These are phyloP conservation scores for Mallateleia sp. DNA, from an alignment of 2,888 invertebrate genomes.

Conservation along the genomic window DNA sequence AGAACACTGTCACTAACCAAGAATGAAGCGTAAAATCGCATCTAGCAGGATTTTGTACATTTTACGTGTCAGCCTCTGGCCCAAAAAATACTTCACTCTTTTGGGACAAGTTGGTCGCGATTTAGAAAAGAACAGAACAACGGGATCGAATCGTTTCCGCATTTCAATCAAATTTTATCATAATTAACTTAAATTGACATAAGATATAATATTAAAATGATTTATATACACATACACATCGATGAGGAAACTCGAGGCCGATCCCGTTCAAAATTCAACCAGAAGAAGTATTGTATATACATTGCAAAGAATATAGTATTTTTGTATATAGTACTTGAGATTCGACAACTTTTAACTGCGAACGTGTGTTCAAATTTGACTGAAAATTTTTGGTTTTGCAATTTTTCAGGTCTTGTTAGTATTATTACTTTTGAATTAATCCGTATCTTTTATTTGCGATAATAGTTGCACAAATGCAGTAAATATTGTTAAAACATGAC, in stretches of 20 bases:
- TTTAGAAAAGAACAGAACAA: not conserved
- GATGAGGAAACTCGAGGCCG: slow-evolving; percentile 5
- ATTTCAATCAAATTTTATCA: not conserved
- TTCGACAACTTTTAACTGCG: slow-evolving; percentile 38
- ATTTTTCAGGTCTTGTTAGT: not conserved
- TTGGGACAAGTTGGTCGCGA: slow-evolving; percentile 2
- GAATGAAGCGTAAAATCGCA: slow-evolving; percentile 45
- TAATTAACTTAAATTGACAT: not conserved
- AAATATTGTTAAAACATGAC: slow-evolving; percentile 58
- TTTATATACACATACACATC: not conserved
- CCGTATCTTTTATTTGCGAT: too few species aligned
- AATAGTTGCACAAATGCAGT: slow-evolving; percentile 62
- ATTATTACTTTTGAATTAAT: not conserved
- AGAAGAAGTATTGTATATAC: slow-evolving; percentile 62
- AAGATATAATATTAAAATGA: not conserved
- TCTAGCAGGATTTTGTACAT: slow-evolving; percentile 49
- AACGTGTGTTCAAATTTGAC: slow-evolving; percentile 47
- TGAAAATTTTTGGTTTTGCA: slow-evolving; percentile 21
- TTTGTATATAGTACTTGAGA: slow-evolving; percentile 69
- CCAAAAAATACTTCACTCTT: not conserved
- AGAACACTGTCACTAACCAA: slow-evolving; percentile 97
- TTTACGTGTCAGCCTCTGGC: not conserved
- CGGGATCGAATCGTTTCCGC: slow-evolving; percentile 18
- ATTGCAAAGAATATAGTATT: slow-evolving; percentile 62
- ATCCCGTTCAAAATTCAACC: slow-evolving; percentile 32